Percentiles rank a stretch among this genome's conserved stretches.
Conservation (phyloP, 2,113 vertebrate genomes). For the Danionella cerebrum region DNA sequence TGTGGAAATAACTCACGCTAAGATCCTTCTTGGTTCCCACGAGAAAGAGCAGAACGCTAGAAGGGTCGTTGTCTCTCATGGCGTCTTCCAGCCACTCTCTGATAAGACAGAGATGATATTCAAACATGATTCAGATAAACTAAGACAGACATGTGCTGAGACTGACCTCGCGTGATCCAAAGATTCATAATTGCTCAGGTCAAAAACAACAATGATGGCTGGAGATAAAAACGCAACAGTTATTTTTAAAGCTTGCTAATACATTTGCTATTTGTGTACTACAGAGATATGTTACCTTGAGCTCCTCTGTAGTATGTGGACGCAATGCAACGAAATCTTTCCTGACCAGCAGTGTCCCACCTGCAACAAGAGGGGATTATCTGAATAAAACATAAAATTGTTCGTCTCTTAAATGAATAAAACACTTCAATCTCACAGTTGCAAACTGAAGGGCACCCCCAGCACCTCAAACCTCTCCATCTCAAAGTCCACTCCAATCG, state of each 20-base stretch:
- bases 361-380: slow-evolving; percentile 46
- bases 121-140: not conserved
- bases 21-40: slow-evolving; percentile 96
- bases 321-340: slow-evolving; percentile 93
- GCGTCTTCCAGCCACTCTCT: slow-evolving; percentile 94
- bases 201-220: slow-evolving; percentile 92
- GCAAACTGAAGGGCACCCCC: slow-evolving; percentile 87
- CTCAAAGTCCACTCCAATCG: slow-evolving; percentile 95
- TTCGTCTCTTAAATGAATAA: not conserved
- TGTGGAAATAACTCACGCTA: slow-evolving; percentile 68
- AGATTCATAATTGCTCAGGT: slow-evolving; percentile 77
- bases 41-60: slow-evolving; percentile 84
- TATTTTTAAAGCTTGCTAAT: too few relatives aligned
- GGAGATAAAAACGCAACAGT: slow-evolving; percentile 23
- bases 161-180: slow-evolving; percentile 78
- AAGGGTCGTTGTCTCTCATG: slow-evolving; percentile 89
- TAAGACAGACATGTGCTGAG: not conserved
- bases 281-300: slow-evolving; percentile 74
- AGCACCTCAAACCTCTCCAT: slow-evolving; percentile 96
- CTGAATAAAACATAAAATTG: not conserved
- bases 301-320: slow-evolving; percentile 96
- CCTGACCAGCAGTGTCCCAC: slow-evolving; percentile 95
- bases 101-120: not conserved
- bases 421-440: slow-evolving; percentile 73
- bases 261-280: too few relatives aligned